These are phyloP conservation scores for Oikopleura vanhoeffeni DNA, from an alignment of 23 tunicate genomes.

Conservation along the genomic window DNA sequence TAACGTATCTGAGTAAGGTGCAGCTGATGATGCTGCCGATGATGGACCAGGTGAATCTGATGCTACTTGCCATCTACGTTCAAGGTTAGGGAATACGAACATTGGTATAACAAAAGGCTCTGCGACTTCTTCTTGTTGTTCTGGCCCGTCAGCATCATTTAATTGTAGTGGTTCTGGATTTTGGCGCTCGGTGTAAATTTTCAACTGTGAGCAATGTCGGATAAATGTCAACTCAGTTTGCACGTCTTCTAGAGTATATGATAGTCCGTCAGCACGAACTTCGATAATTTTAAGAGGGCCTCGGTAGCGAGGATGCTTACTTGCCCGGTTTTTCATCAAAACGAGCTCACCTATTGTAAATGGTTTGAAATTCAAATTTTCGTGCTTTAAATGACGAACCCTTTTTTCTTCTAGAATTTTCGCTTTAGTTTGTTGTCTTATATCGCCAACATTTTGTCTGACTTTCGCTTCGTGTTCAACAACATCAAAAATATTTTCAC, in stretches of 20 bases:
- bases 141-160: too few species aligned
- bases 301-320: neutral
- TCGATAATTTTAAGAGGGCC: neutral
- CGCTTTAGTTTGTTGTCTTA: neutral
- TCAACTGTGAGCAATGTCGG: neutral
- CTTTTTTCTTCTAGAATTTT: neutral
- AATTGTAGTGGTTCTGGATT: too few species aligned
- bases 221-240: neutral
- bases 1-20: too few species aligned
- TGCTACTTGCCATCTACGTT: too few species aligned
- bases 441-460: neutral
- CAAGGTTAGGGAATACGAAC: too few species aligned
- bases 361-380: neutral
- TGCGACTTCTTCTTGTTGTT: too few species aligned
- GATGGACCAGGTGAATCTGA: too few species aligned
- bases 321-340: neutral
- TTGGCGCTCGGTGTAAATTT: too few species aligned
- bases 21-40: too few species aligned
- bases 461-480: neutral
- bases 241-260: neutral
- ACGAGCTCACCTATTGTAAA: neutral
- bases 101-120: too few species aligned
- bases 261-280: neutral
- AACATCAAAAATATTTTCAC: neutral
- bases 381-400: neutral